Evolutionary conservation across 2,113 vertebrate species (phyloP), one percentile per base, ranked within the genome.

Genomic region (Loxodonta africana): DNA sequence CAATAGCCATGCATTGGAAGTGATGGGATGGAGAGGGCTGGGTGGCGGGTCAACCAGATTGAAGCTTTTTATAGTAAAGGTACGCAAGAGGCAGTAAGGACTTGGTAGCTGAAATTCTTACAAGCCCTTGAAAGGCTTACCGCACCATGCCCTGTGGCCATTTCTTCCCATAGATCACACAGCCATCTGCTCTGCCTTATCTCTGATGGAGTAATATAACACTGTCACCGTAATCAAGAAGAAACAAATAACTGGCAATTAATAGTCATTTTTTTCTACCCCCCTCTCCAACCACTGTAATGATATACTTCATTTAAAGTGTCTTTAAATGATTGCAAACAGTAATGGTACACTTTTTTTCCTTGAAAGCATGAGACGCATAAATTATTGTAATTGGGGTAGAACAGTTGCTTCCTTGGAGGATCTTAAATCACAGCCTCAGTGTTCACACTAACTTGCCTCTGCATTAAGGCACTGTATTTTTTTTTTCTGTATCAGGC

Each of bases 321-420:
- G 17, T 44, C 91, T 96, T 95, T 41, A 95, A 91, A 83, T 92
- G 95, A 91, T 85, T 95, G 25, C 8, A 81, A 94, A 88, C 33
- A 95, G 62, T 80, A 85, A 18, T 51, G 37, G 5, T 73, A 78
- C 33, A 74, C 18, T 74, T 60, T 76, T 80, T 77, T 12, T 26
- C 8, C 74, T 90, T 37, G 44, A 85, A 84, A 94, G 67, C 65
- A 92, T 85, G 90, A 88, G 51, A 74, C 65, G 25, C 26, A 57
- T 90, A 88, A 57, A 88, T 90, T 65, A 73, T 67, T 94, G 57
- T 92, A 74, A 69, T 71, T 96, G 78, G 41, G 28, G n/a, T 95
- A 83, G 69, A 86, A 92, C 5, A 46, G 33, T 69, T 93, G 25
- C 84, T 93, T 95, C 84, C 81, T 88, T 5, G 3, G 84, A 76